These are phyloP conservation scores for Melanogrammus aeglefinus DNA, from an alignment of 2,797 vertebrate species.

Conservation along the genomic window DNA sequence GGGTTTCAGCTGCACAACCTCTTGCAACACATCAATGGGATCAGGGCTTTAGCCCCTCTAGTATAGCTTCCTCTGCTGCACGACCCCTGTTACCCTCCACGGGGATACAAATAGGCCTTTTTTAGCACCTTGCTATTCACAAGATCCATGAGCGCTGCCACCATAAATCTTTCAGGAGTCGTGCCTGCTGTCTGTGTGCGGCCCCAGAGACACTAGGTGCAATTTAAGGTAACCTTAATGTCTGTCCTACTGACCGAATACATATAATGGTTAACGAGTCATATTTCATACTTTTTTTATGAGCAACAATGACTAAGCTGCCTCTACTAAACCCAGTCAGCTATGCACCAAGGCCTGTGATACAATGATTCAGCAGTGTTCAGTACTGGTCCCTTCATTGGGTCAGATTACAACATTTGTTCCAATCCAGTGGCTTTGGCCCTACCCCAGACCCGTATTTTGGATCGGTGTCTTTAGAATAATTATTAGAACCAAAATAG, in stretches of 20 bases:
- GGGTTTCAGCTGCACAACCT: slow-evolving; percentile 76
- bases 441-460: not conserved
- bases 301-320: not conserved
- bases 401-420: slow-evolving; percentile 3
- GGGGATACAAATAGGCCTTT: slow-evolving; percentile 57
- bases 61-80: slow-evolving; percentile 55
- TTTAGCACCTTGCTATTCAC: slow-evolving; percentile 57
- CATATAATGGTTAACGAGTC: not conserved
- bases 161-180: slow-evolving; percentile 43
- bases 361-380: not conserved
- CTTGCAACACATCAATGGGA: slow-evolving; percentile 77
- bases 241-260: not conserved
- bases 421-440: slow-evolving; percentile 5
- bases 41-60: slow-evolving; percentile 57
- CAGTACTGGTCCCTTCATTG: not conserved
- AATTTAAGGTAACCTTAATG: not conserved
- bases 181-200: not conserved
- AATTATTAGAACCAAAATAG: not conserved
- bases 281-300: not conserved
- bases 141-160: slow-evolving; percentile 41
- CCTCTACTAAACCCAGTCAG: not conserved
- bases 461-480: not conserved
- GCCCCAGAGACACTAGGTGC: not conserved
- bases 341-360: not conserved
- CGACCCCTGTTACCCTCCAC: slow-evolving; percentile 33